Evolutionary conservation across 2,113 vertebrate genomes (phyloP).

Genomic region (Picathartes gymnocephalus): DNA sequence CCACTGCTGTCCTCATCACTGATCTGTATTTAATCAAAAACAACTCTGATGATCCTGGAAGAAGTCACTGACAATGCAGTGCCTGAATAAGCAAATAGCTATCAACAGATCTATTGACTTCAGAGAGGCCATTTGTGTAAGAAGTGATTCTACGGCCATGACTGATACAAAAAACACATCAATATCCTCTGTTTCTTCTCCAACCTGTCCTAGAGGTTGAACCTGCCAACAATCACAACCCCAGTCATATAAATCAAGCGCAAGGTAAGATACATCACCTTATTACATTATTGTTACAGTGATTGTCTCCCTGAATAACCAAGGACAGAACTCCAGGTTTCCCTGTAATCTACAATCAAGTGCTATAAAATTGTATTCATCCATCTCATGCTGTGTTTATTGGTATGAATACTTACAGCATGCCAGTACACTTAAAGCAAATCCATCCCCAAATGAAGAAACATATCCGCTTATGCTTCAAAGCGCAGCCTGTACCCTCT

Average conservation of each 20-base stretch:
- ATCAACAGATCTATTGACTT: not conserved
- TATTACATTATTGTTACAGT: not conserved
- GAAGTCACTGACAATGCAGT: not conserved
- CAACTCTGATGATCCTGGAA: not conserved
- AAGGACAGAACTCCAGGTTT: not conserved
- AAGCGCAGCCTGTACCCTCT: not conserved
- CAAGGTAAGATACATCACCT: not conserved
- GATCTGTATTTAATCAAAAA: not conserved
- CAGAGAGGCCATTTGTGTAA: not conserved
- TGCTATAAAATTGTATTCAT: not conserved
- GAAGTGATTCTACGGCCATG: not conserved
- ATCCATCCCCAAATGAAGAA: not conserved
- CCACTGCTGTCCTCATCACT: too few relatives aligned
- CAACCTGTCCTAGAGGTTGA: not conserved
- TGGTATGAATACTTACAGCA: not conserved
- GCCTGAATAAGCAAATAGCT: not conserved
- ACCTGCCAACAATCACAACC: not conserved
- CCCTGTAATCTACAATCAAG: not conserved
- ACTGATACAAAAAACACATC: not conserved
- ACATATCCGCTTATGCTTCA: not conserved
- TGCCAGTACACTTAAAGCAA: not conserved
- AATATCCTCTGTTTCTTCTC: not conserved
- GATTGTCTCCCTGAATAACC: not conserved
- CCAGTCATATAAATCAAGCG: not conserved
- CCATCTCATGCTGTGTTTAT: not conserved